phyloP scores from a whole-genome alignment of 2,888 invertebrate genomes.

The Drosophila neutralis region DNA sequence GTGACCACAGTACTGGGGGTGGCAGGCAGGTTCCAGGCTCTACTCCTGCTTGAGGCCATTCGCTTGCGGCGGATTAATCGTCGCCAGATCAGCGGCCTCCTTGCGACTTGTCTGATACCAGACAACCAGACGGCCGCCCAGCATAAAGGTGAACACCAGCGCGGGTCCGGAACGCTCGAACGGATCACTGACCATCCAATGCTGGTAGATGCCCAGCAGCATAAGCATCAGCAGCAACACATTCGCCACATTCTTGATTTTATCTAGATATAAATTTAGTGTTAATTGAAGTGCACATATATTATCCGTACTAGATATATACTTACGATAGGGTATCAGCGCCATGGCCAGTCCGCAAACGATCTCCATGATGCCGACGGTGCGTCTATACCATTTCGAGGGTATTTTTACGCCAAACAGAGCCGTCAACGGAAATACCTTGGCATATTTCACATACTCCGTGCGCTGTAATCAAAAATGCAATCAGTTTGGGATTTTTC shows the following conservation, averaged over 20 bases:
- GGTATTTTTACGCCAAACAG: conserved; percentile 94
- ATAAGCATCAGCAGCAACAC: conserved; percentile 92
- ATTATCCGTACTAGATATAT: rapidly evolving
- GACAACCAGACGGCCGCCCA: conserved; percentile 94
- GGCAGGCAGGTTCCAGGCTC: conserved; percentile 39
- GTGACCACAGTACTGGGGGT: conserved; percentile 17
- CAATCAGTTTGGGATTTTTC: neutral
- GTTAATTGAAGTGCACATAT: neutral
- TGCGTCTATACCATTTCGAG: conserved; percentile 95
- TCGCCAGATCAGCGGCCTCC: conserved; percentile 85
- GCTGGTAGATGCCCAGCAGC: conserved; percentile 96
- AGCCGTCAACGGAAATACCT: conserved; percentile 94
- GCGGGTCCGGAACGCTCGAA: conserved; percentile 96
- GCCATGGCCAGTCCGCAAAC: conserved; percentile 93
- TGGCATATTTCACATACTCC: conserved; percentile 98
- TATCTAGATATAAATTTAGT: conserved; percentile 86
- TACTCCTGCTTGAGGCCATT: conserved; percentile 88
- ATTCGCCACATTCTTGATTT: conserved; percentile 96
- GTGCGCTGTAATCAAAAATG: conserved; percentile 89
- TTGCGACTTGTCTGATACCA: conserved; percentile 88
- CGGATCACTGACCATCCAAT: conserved; percentile 96
- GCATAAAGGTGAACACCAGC: conserved; percentile 96
- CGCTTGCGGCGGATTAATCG: conserved; percentile 86
- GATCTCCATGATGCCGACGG: conserved; percentile 93
- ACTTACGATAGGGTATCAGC: conserved; percentile 93